Evolutionary conservation across 2,888 invertebrate species (phyloP).

Genomic region (Coelinius sp.): DNA sequence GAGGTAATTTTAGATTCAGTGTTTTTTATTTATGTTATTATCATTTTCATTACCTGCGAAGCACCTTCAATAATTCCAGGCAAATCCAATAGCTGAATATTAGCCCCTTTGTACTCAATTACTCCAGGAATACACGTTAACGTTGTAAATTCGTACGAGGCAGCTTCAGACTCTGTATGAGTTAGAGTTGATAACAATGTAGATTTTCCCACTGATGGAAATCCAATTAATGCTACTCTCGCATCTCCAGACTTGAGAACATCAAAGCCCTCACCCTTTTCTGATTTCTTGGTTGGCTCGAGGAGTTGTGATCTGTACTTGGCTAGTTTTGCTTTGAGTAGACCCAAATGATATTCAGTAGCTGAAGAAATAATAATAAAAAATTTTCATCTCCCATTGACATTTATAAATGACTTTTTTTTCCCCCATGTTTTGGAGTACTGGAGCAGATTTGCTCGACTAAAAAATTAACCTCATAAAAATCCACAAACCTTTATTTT

Average conservation of each 20-base stretch:
- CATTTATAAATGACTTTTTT: slow-evolving; percentile 12
- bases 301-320: slow-evolving; percentile 95
- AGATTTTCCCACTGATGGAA: slow-evolving; percentile 99
- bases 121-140: slow-evolving; percentile 99
- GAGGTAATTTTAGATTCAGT: background rate
- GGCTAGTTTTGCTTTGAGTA: slow-evolving; percentile 96
- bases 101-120: slow-evolving; percentile 98
- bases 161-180: slow-evolving; percentile 96
- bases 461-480: slow-evolving; percentile 26
- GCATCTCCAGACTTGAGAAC: slow-evolving; percentile 99
- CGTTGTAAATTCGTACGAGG: slow-evolving; percentile 98
- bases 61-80: slow-evolving; percentile 99
- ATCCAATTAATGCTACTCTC: slow-evolving; percentile 96
- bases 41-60: slow-evolving; percentile 79
- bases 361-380: slow-evolving; percentile 74
- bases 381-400: slow-evolving; percentile 2
- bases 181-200: slow-evolving; percentile 96
- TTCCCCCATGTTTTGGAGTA: background rate
- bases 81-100: slow-evolving; percentile 97
- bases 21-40: background rate
- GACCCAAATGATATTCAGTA: slow-evolving; percentile 98
- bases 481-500: slow-evolving; percentile 90
- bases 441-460: slow-evolving; percentile 31
- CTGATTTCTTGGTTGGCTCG: slow-evolving; percentile 94
- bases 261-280: slow-evolving; percentile 98